phyloP scores from a whole-genome alignment of 2,797 vertebrate species.

The Falco rusticolus region DNA sequence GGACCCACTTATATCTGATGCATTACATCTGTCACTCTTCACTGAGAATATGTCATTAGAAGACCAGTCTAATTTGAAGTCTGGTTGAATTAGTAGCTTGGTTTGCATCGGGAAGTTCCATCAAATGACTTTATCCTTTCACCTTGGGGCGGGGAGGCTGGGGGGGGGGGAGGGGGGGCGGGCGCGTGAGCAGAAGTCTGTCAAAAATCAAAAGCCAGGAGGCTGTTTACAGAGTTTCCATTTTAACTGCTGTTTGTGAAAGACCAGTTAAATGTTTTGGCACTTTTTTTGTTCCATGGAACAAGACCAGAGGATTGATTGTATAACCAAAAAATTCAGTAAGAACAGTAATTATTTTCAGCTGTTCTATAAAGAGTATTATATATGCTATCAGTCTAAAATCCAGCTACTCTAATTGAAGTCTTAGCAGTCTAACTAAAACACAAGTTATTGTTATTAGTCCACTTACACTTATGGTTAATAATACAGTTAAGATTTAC shows the following conservation, averaged over 20 bases:
- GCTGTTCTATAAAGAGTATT: background rate
- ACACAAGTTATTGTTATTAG: background rate
- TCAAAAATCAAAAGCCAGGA: background rate
- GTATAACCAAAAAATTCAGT: background rate
- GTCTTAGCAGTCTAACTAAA: background rate
- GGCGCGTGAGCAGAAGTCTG: background rate
- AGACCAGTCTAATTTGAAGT: background rate
- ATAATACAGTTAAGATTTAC: background rate
- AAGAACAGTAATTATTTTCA: background rate
- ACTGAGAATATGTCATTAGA: background rate
- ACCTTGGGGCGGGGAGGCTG: background rate
- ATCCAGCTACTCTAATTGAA: background rate
- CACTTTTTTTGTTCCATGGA: background rate
- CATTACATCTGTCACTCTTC: background rate
- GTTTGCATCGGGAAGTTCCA: background rate
- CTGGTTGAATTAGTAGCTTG: background rate
- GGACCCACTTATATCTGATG: background rate
- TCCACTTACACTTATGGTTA: background rate
- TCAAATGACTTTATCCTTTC: background rate
- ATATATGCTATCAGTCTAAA: background rate
- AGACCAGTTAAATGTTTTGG: background rate
- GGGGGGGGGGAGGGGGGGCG: too few relatives aligned
- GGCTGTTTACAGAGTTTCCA: background rate
- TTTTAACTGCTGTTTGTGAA: background rate
- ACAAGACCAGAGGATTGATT: background rate